Evolutionary conservation across 2,797 vertebrate species (phyloP).

Genomic region (Sebastes minor): DNA sequence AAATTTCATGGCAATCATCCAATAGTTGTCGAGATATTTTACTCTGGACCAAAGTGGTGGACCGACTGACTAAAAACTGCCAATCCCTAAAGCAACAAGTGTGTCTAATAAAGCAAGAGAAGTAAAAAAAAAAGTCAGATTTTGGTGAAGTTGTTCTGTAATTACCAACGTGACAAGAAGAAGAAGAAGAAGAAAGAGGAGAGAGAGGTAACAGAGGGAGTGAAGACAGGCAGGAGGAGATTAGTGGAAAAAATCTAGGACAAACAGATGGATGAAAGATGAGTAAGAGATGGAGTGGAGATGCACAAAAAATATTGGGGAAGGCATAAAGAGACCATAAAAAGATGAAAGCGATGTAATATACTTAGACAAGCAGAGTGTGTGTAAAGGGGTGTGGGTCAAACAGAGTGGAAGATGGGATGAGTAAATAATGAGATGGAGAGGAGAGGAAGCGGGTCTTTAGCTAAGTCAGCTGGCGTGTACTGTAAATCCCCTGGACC

Average conservation of each 20-base stretch:
- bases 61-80: not conserved
- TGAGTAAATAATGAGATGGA: constrained; percentile 63
- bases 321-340: constrained; percentile 42
- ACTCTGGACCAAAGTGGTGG: not conserved
- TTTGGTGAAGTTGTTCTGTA: not conserved
- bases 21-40: not conserved
- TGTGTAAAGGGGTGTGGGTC: constrained; percentile 40
- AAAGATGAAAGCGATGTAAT: constrained; percentile 47
- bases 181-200: not conserved
- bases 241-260: constrained; percentile 4
- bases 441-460: constrained; percentile 65
- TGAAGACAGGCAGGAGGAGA: not conserved
- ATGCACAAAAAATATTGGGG: constrained; percentile 29
- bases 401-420: constrained; percentile 46
- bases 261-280: constrained; percentile 28
- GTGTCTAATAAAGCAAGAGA: not conserved
- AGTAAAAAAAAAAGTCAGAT: not conserved
- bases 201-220: not conserved
- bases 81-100: not conserved
- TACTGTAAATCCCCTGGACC: constrained; percentile 70
- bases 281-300: constrained; percentile 19
- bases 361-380: constrained; percentile 4
- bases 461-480: constrained; percentile 70
- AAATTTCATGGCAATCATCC: not conserved
- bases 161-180: not conserved